A percentile compares a stretch with the other conserved stretches of the same genome.
Conservation (phyloP, 2,113 vertebrate genomes). For the Phalacrocorax pelagicus region DNA sequence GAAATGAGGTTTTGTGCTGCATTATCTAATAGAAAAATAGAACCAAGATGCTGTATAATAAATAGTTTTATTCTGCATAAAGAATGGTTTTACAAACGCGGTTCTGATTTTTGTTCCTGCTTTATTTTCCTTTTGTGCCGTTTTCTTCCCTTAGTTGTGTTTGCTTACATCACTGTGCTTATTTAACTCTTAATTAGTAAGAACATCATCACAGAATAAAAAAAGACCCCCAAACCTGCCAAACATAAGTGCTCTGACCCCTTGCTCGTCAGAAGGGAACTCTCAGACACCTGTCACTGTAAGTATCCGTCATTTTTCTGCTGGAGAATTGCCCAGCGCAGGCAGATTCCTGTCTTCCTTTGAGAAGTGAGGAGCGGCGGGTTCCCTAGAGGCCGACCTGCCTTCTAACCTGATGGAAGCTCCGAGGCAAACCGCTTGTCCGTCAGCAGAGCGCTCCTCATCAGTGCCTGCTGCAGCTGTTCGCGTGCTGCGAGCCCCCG, state of each 20-base stretch:
- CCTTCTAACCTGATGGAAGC: not conserved
- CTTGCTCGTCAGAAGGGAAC: not conserved
- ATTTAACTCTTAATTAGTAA: not conserved
- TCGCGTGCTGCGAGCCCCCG: not conserved
- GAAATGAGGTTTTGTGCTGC: not conserved
- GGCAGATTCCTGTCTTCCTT: not conserved
- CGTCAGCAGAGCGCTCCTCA: not conserved
- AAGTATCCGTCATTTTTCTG: not conserved
- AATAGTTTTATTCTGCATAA: not conserved
- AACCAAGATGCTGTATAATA: not conserved
- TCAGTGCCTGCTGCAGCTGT: not conserved
- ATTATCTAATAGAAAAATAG: not conserved
- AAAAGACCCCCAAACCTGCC: not conserved
- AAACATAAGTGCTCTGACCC: not conserved
- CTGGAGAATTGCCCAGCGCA: not conserved
- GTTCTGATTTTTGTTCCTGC: not conserved
- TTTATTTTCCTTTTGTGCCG: not conserved
- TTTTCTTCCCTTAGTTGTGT: not conserved
- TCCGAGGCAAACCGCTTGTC: not conserved
- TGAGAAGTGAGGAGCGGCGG: not conserved
- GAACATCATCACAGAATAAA: not conserved
- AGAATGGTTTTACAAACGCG: not conserved
- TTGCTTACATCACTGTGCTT: not conserved
- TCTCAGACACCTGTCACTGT: not conserved
- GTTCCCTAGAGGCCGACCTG: not conserved